Conservation (phyloP, 2,797 vertebrate genomes). For the Anas georgica region DNA sequence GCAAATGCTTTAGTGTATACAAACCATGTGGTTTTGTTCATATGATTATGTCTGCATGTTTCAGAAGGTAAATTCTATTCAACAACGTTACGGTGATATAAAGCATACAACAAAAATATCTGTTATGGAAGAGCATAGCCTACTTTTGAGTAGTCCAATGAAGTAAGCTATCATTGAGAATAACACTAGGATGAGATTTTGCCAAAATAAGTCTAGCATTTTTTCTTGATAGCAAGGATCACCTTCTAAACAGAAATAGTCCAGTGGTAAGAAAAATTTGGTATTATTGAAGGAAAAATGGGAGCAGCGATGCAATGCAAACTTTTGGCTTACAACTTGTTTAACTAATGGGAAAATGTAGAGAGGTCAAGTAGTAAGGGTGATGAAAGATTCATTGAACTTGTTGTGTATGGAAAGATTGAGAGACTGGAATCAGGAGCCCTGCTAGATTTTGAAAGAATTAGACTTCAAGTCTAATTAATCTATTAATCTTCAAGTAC, state of each 20-base stretch:
- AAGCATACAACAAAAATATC: not conserved
- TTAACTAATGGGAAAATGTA: not conserved
- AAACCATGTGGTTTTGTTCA: not conserved
- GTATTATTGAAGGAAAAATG: slow-evolving; percentile 10
- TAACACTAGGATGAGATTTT: not conserved
- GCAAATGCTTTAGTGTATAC: not conserved
- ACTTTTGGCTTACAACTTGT: not conserved
- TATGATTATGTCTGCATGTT: not conserved
- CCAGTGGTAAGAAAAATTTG: not conserved
- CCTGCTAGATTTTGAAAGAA: not conserved
- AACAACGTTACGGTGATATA: not conserved
- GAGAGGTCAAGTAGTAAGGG: not conserved
- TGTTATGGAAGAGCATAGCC: not conserved
- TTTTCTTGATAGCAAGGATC: not conserved
- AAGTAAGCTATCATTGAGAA: not conserved
- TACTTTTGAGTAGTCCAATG: not conserved
- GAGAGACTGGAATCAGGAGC: not conserved
- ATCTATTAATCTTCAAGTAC: not conserved
- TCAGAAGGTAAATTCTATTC: not conserved
- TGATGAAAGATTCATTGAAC: not conserved
- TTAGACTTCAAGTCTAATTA: not conserved
- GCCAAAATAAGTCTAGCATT: not conserved
- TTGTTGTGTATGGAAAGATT: not conserved
- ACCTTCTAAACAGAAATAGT: not conserved
- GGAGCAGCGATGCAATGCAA: not conserved